Conservation (phyloP, 1,140 invertebrate species). For the Bombus pascuorum region DNA sequence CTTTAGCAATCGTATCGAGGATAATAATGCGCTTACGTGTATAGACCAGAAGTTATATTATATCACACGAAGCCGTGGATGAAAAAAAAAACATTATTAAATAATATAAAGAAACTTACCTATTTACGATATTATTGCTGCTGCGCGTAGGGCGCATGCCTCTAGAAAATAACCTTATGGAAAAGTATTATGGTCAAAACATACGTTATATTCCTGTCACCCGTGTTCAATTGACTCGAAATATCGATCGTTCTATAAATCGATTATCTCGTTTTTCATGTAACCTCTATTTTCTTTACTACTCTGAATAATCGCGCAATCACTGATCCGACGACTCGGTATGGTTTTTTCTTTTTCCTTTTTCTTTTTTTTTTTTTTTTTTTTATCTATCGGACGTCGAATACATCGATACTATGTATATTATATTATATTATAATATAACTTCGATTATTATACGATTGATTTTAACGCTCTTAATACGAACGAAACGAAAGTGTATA, state of each 20-base stretch:
- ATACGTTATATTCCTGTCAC: slow-evolving; percentile 12
- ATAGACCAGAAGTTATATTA: slow-evolving; percentile 75
- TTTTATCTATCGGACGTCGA: slow-evolving; percentile 25
- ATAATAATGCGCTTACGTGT: slow-evolving; percentile 80
- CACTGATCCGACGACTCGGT: no score
- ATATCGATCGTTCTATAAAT: not conserved
- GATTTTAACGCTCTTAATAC: not conserved
- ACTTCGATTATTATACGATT: not conserved
- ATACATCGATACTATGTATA: not conserved
- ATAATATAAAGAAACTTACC: slow-evolving; percentile 72
- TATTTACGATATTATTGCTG: slow-evolving; percentile 76
- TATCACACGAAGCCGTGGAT: slow-evolving; percentile 72
- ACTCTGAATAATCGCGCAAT: not conserved
- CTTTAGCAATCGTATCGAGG: slow-evolving; percentile 76
- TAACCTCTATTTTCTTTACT: not conserved
- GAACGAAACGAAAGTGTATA: not conserved
- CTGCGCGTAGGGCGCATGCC: slow-evolving; percentile 74
- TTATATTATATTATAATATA: not conserved
- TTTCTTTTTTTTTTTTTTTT: slow-evolving; percentile 26
- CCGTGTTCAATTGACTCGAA: slow-evolving; percentile 13
- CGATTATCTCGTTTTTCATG: not conserved
- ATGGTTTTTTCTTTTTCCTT: not conserved
- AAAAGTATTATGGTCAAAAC: slow-evolving; percentile 74
- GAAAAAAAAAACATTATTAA: slow-evolving; percentile 64
- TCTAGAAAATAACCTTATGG: slow-evolving; percentile 74